phyloP scores from a whole-genome alignment of 2,797 vertebrate genomes.

The Anguilla obscura region DNA sequence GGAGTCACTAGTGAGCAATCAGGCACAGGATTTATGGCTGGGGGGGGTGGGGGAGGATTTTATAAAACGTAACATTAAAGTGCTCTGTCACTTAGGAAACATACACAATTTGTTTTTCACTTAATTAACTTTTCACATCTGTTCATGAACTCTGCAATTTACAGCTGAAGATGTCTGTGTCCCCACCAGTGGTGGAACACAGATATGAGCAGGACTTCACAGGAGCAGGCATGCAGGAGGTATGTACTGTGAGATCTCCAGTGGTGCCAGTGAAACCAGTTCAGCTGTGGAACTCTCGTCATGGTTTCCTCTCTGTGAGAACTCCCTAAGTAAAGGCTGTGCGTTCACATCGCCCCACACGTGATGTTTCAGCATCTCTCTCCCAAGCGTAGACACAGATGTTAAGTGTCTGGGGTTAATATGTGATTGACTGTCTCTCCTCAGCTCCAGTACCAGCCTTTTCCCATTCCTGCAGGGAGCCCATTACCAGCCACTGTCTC shows the following conservation, averaged over 20 bases:
- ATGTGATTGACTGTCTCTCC: not conserved
- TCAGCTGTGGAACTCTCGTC: not conserved
- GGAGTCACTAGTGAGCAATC: not conserved
- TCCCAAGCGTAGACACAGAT: not conserved
- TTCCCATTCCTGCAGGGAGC: not conserved
- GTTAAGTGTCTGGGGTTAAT: slow-evolving; percentile 6
- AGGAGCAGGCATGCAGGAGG: not conserved
- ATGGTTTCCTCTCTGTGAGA: not conserved
- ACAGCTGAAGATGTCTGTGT: not conserved
- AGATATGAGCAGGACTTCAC: not conserved
- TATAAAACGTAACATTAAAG: too few relatives aligned
- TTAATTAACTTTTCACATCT: not conserved
- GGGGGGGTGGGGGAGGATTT: too few relatives aligned
- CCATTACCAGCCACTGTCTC: not conserved
- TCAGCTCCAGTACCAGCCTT: not conserved
- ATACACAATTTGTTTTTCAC: not conserved
- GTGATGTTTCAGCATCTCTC: not conserved
- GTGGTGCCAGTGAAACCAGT: not conserved
- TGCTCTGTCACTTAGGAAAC: too few relatives aligned
- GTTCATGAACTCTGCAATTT: not conserved
- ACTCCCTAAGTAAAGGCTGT: not conserved
- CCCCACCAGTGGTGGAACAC: not conserved
- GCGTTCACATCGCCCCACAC: not conserved
- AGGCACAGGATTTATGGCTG: not conserved
- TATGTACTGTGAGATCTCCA: not conserved